These are phyloP conservation scores for Papilio demoleus DNA, from an alignment of 2,888 invertebrate species.

Conservation along the genomic window DNA sequence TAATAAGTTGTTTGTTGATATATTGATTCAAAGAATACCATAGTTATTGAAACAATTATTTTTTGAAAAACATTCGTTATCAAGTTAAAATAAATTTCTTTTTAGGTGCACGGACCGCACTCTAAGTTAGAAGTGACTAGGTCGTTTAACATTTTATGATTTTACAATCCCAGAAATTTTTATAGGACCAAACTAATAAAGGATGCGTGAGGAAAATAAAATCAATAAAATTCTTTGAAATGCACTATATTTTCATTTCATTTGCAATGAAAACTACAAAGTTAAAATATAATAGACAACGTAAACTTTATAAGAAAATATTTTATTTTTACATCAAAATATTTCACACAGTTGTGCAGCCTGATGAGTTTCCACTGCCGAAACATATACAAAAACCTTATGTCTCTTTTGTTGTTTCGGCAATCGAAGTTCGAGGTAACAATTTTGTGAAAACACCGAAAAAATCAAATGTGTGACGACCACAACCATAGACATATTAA, in stretches of 20 bases:
- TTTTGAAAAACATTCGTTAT: no score
- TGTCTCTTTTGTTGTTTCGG: not conserved
- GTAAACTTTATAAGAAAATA: conserved; percentile 61
- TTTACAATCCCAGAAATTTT: no score
- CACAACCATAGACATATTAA: not conserved
- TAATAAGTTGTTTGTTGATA: no score
- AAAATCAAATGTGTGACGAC: conserved; percentile 46
- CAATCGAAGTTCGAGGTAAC: not conserved
- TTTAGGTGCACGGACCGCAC: no score
- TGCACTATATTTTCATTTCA: conserved; percentile 70
- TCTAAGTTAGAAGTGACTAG: no score
- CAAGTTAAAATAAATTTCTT: no score
- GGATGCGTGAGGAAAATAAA: conserved; percentile 45
- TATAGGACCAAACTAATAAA: not conserved
- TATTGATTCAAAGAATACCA: no score
- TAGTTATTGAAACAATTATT: no score
- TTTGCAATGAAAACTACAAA: conserved; percentile 66
- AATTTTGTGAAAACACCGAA: conserved; percentile 48
- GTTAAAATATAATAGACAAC: conserved; percentile 57
- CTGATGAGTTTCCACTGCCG: not conserved
- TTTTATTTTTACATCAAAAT: conserved; percentile 56
- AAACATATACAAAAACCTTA: not conserved
- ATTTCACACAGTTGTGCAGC: conserved; percentile 43
- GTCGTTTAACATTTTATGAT: no score
- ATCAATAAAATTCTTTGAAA: conserved; percentile 55